phyloP scores from a whole-genome alignment of 2,888 invertebrate species.

The Syritta pipiens region DNA sequence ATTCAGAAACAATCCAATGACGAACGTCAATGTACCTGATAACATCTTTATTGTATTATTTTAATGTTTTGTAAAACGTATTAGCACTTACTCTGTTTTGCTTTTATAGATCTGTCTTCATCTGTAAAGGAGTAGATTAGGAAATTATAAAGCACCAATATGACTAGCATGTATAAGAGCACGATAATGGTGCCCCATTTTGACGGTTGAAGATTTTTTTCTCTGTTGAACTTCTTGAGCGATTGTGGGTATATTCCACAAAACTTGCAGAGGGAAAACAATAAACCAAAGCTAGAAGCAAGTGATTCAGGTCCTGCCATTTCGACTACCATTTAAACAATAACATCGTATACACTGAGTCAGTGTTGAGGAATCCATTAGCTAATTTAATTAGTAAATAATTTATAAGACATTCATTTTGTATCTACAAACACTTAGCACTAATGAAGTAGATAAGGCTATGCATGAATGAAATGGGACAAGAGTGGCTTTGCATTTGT shows the following conservation, averaged over 20 bases:
- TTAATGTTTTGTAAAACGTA: not conserved
- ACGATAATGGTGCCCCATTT: slow-evolving; percentile 74
- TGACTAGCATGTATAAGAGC: slow-evolving; percentile 70
- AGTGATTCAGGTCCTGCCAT: slow-evolving; percentile 71
- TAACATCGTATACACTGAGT: too few relatives aligned
- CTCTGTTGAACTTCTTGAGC: slow-evolving; percentile 72
- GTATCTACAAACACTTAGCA: too few relatives aligned
- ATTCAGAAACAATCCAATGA: slow-evolving; percentile 78
- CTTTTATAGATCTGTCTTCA: slow-evolving; percentile 74
- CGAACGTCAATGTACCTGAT: slow-evolving; percentile 77
- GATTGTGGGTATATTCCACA: slow-evolving; percentile 77
- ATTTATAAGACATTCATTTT: not conserved
- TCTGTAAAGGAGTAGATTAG: slow-evolving; percentile 75
- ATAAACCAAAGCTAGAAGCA: slow-evolving; percentile 73
- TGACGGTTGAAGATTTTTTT: slow-evolving; percentile 74
- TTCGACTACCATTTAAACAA: slow-evolving; percentile 2
- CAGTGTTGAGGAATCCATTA: not conserved
- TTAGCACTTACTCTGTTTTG: slow-evolving; percentile 75
- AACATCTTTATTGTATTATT: not conserved
- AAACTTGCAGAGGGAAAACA: slow-evolving; percentile 77
- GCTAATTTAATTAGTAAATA: not conserved
- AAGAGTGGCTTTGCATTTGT: too few relatives aligned
- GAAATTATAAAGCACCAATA: slow-evolving; percentile 74
- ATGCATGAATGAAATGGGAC: too few relatives aligned
- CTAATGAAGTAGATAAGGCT: too few relatives aligned